Base-by-base conservation (phyloP, 2,888 invertebrate genomes). In the Polydrusus pterygomalis region DNA sequence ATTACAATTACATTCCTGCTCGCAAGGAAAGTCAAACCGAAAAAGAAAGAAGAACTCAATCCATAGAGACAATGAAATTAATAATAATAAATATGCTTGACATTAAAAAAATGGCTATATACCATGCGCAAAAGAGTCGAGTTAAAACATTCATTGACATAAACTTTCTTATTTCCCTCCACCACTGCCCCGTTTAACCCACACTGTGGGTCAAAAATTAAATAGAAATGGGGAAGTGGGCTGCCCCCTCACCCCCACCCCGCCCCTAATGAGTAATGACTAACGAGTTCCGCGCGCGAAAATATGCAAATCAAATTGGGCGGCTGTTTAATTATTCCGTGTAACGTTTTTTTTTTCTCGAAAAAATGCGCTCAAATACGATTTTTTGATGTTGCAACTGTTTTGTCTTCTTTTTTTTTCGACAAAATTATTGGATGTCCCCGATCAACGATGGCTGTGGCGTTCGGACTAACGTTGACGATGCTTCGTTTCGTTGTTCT, bases 241-340 rank as follows among this genome's bases (percentile, higher is more conserved):
- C 74, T 58, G 74, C 82, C 82, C 83, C 84, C 84, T 85, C 86
- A 86, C 86, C 86, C 38, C 43, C 20, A 10, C 85, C 85, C 86
- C 85, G 83, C 18, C 84, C 84, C 86, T 87, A 87, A 87, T 87
- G 87, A 87, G 87, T 87, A 87, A 87, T 87, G 87, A 87, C 87
- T 87, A 87, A 88, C 87, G 87, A 87, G 86, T 86, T 70, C 54
- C 85, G 87, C 86, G 86, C 85, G 86, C 85, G 87, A 86, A 87
- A 87, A 87, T 87, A 88, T 88, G 87, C 87, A 87, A 87, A 87
- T 87, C 87, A 87, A 87, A 88, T 88, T 87, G 88, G 84, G 87
- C 85, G 86, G 85, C 85, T 86, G 86, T 87, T 87, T 86, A 87
- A 87, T 87, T 87, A 87, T 87, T 86, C 85, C 79, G 80, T 83